Percentiles rank a stretch among this genome's conserved stretches.
Evolutionary conservation across 1,140 invertebrate genomes (phyloP).

Genomic region (Maconellicoccus hirsutus): DNA sequence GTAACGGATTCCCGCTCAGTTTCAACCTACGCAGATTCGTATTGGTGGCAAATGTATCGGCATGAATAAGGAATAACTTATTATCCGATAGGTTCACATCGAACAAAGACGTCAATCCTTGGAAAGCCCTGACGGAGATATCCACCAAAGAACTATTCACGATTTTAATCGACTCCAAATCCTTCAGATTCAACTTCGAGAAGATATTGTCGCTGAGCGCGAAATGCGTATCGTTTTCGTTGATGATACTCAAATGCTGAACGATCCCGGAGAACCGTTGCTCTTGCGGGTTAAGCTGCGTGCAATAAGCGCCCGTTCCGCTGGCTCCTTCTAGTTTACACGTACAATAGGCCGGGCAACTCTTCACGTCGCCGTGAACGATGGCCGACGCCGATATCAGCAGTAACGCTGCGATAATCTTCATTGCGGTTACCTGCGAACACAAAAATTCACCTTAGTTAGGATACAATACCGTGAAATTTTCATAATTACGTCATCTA

Average conservation of each 20-base stretch:
- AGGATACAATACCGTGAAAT: no score
- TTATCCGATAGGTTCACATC: slow-evolving; percentile 53
- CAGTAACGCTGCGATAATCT: neutral
- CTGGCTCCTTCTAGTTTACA: neutral
- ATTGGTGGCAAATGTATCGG: slow-evolving; percentile 51
- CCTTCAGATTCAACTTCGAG: slow-evolving; percentile 32
- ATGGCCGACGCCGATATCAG: neutral
- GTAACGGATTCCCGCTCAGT: slow-evolving; percentile 50
- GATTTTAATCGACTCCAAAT: slow-evolving; percentile 37
- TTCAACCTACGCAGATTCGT: slow-evolving; percentile 48
- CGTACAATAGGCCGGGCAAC: slow-evolving; percentile 16
- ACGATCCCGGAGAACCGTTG: slow-evolving; percentile 21
- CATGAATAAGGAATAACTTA: slow-evolving; percentile 45
- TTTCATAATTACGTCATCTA: no score
- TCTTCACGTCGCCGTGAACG: neutral
- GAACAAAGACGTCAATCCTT: slow-evolving; percentile 48
- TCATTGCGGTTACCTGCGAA: neutral
- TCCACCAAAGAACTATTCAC: slow-evolving; percentile 34
- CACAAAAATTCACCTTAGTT: no score
- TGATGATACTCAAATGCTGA: slow-evolving; percentile 23
- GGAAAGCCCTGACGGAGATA: slow-evolving; percentile 45
- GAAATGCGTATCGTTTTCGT: slow-evolving; percentile 14
- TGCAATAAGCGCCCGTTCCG: slow-evolving; percentile 20
- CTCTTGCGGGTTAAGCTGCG: slow-evolving; percentile 7
- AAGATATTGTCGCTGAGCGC: slow-evolving; percentile 25